These are phyloP conservation scores for Coleophora deauratella DNA, from an alignment of 2,888 invertebrate genomes.

Conservation along the genomic window DNA sequence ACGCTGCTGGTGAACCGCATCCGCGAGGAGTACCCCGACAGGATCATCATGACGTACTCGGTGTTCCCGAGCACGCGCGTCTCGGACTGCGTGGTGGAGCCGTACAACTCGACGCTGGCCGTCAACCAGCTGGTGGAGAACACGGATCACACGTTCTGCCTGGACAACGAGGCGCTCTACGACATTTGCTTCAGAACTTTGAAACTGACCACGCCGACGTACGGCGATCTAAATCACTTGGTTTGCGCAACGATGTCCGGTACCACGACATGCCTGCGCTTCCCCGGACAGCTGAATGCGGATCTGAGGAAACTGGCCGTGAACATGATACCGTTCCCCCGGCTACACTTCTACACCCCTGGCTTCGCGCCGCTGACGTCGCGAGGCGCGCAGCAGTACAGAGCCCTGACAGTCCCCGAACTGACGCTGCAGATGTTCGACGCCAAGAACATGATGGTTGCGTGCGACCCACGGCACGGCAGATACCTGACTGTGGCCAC, in stretches of 20 bases:
- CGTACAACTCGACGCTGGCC: slow-evolving; percentile 89
- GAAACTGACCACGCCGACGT: slow-evolving; percentile 83
- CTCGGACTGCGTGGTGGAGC: slow-evolving; percentile 77
- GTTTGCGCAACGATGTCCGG: slow-evolving; percentile 91
- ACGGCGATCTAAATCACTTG: slow-evolving; percentile 87
- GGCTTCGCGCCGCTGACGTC: slow-evolving; percentile 82
- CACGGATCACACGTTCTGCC: slow-evolving; percentile 77
- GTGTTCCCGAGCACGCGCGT: slow-evolving; percentile 88
- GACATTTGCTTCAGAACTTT: slow-evolving; percentile 88
- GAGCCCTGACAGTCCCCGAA: slow-evolving; percentile 93
- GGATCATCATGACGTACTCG: slow-evolving; percentile 87
- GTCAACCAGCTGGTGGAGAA: slow-evolving; percentile 90
- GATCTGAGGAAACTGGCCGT: slow-evolving; percentile 61
- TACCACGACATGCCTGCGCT: slow-evolving; percentile 86
- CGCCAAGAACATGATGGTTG: slow-evolving; percentile 90
- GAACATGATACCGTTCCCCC: slow-evolving; percentile 78
- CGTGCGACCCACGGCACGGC: slow-evolving; percentile 93
- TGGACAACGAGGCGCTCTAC: slow-evolving; percentile 80
- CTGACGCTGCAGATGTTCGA: slow-evolving; percentile 78
- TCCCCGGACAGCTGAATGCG: slow-evolving; percentile 65
- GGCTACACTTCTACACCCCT: slow-evolving; percentile 73
- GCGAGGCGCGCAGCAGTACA: slow-evolving; percentile 89
- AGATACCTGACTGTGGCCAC: slow-evolving; percentile 92
- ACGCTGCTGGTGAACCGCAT: slow-evolving; percentile 88
- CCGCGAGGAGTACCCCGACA: slow-evolving; percentile 91